These are phyloP conservation scores for Thecocarcelia acutangulata DNA, from an alignment of 2,888 invertebrate species.

Conservation along the genomic window DNA sequence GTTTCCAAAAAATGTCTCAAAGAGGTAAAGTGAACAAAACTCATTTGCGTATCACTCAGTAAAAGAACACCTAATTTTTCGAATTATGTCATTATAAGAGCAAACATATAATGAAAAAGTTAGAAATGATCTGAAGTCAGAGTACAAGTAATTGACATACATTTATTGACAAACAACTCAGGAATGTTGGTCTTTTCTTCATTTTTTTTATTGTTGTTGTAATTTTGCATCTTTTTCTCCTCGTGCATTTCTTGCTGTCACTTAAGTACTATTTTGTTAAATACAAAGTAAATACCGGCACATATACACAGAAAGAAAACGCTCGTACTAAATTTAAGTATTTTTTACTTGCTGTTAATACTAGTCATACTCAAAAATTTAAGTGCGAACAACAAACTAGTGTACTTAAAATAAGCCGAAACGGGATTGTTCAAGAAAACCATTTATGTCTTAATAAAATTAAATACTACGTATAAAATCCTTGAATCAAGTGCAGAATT, in stretches of 20 bases:
- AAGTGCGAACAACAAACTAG: too few relatives aligned
- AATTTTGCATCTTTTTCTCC: slow-evolving; percentile 23
- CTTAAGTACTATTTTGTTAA: slow-evolving; percentile 32
- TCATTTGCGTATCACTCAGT: background rate
- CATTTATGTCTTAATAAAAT: too few relatives aligned
- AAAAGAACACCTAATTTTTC: background rate
- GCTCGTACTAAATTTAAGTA: too few relatives aligned
- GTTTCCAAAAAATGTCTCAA: too few relatives aligned
- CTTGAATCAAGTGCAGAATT: too few relatives aligned
- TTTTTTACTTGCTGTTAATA: too few relatives aligned
- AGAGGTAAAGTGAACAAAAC: too few relatives aligned
- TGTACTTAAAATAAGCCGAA: too few relatives aligned
- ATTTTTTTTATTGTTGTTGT: background rate
- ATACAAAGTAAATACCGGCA: slow-evolving; percentile 48
- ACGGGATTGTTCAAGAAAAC: too few relatives aligned
- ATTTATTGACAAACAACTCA: slow-evolving; percentile 61
- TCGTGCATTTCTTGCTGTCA: slow-evolving; percentile 21
- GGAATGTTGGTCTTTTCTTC: slow-evolving; percentile 49
- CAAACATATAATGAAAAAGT: background rate
- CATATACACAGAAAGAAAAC: too few relatives aligned
- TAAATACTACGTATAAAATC: too few relatives aligned
- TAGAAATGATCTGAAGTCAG: slow-evolving; percentile 55
- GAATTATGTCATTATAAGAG: background rate
- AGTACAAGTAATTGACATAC: slow-evolving; percentile 62
- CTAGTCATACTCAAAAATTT: too few relatives aligned